phyloP scores from a whole-genome alignment of 2,797 vertebrate species.

The Macropodus opercularis region DNA sequence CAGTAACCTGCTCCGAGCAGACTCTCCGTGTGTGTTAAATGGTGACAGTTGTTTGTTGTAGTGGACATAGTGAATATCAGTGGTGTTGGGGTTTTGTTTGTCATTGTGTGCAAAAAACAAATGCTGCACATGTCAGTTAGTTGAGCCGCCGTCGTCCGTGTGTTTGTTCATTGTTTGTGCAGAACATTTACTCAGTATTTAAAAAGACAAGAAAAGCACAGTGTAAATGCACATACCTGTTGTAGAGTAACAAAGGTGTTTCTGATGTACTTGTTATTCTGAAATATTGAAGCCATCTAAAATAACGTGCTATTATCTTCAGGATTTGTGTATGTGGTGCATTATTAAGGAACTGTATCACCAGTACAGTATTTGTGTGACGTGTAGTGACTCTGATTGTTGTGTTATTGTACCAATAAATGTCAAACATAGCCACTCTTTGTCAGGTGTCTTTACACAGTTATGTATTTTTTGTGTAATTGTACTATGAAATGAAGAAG shows the following conservation, averaged over 20 bases:
- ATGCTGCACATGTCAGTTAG: conserved; percentile 38
- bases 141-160: conserved; percentile 40
- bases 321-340: conserved; percentile 48
- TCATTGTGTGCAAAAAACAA: conserved; percentile 37
- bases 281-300: conserved; percentile 34
- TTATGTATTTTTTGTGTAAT: not conserved
- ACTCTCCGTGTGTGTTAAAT: conserved; percentile 25
- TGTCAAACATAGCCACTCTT: conserved; percentile 27
- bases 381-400: conserved; percentile 50
- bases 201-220: conserved; percentile 52
- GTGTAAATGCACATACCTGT: conserved; percentile 57
- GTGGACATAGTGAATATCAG: conserved; percentile 36
- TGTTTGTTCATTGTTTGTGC: conserved; percentile 45
- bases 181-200: conserved; percentile 35
- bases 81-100: conserved; percentile 27
- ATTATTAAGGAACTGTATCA: conserved; percentile 40
- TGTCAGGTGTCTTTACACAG: conserved; percentile 28
- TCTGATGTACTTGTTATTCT: conserved; percentile 49
- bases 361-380: conserved; percentile 45
- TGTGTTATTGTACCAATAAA: conserved; percentile 72
- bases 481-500: not conserved
- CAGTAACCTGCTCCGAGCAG: not conserved
- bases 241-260: conserved; percentile 50
- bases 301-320: conserved; percentile 41
- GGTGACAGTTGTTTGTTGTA: conserved; percentile 48